Evolutionary conservation across 2,113 vertebrate species (phyloP).

Genomic region (Cheilinus undulatus): DNA sequence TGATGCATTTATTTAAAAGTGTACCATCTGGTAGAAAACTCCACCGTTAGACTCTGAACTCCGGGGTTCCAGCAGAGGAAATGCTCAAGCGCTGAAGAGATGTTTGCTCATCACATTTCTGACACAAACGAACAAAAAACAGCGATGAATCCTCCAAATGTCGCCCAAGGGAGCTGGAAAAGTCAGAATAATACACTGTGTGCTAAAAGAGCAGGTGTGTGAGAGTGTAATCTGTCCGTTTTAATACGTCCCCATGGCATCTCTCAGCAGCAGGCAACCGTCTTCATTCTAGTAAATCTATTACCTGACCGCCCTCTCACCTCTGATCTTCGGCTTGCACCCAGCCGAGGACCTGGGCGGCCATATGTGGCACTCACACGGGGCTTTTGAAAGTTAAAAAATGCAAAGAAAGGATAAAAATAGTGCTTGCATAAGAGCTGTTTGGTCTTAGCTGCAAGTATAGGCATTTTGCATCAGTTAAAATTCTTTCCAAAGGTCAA

Average conservation of each 20-base stretch:
- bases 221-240: not conserved
- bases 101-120: constrained; percentile 35
- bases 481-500: too few relatives aligned
- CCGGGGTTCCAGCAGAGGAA: constrained; percentile 47
- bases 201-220: constrained; percentile 45
- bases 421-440: too few relatives aligned
- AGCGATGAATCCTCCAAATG: constrained; percentile 19
- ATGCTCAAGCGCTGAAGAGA: constrained; percentile 53
- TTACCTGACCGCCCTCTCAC: constrained; percentile 14
- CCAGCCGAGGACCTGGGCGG: constrained; percentile 5
- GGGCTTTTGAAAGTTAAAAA: not conserved
- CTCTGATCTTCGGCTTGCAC: constrained; percentile 1
- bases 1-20: not conserved
- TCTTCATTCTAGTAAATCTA: constrained; percentile 14
- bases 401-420: too few relatives aligned
- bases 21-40: not conserved
- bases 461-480: not conserved
- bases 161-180: constrained; percentile 6
- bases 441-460: not conserved
- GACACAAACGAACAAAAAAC: constrained; percentile 28
- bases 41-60: constrained; percentile 3
- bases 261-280: constrained; percentile 14
- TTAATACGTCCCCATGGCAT: constrained; percentile 23
- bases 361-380: constrained; percentile 19
- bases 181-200: constrained; percentile 24